Base-by-base conservation (phyloP, 2,888 invertebrate genomes). In the Drosophila maculinotata region DNA sequence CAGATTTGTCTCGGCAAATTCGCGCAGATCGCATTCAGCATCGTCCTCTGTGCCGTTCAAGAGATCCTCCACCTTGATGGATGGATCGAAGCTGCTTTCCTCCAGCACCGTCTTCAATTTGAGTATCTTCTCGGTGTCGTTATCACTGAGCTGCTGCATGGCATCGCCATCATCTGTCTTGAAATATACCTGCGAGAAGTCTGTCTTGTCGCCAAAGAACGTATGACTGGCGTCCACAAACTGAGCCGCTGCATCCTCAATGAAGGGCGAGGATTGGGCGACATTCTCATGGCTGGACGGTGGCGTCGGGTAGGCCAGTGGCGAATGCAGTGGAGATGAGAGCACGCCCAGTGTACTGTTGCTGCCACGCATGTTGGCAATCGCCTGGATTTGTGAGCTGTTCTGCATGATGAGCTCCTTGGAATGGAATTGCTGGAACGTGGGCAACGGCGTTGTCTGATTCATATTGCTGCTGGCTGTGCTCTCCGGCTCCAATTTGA, bases 241-340 rank as follows among this genome's bases (percentile, higher is more conserved):
- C 64, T 84, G 88, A 2, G 76, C 87, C 0, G 79, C 88, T 2
- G 89, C 90, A 56, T 92, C 92, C 58, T 92, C 92, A 2, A 92
- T 88, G 52, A 91, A 92, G 8, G 92, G 92, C 3, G 92, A 92
- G n/a, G 91, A 90, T 69, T 91, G 90, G 1, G 92, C 88, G 23
- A 91, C 89, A 17, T 96, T 96, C 92, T 96, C 97, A 80, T 96
- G 96, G 78, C 96, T 97, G 1, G 97, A 96, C 3, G 97, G 97
- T 17, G 97, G 97, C 7, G 97, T 97, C 2, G 97, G 97, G 89
- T 97, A 97, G 17, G 96, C 94, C 81, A 97, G 93, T 0, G 95
- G 95, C 25, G 94, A 94, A 70, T 94, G 94, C 64, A 94, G 79
- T 0, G 95, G 94, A 0, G 94, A 94, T 71, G 93, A 92, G 92